phyloP scores from a whole-genome alignment of 2,797 vertebrate species.

The Champsocephalus gunnari region DNA sequence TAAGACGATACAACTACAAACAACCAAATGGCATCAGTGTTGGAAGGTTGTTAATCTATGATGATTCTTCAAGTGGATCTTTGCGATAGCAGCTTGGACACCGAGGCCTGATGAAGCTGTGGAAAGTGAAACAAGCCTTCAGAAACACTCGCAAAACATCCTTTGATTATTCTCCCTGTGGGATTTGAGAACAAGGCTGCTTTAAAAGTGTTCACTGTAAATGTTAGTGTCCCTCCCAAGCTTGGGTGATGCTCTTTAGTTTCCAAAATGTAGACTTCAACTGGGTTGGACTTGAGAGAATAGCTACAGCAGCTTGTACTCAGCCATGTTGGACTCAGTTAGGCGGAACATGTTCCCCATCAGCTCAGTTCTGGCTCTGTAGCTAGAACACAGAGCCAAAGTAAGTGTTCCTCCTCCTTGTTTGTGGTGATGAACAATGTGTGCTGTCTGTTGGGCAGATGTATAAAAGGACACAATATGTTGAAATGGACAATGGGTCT shows the following conservation, averaged over 20 bases:
- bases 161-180: slow-evolving; percentile 20
- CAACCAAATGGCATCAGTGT: slow-evolving; percentile 3
- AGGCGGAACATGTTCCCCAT: slow-evolving; percentile 5
- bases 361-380: neutral
- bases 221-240: neutral
- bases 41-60: slow-evolving; percentile 1
- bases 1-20: slow-evolving; percentile 22
- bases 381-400: neutral
- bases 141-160: slow-evolving; percentile 6
- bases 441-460: neutral
- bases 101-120: slow-evolving; percentile 6
- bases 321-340: neutral
- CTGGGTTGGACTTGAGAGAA: slow-evolving; percentile 7
- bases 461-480: neutral
- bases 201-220: slow-evolving; percentile 8
- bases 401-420: neutral
- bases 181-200: slow-evolving; percentile 4
- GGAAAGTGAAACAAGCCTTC: neutral
- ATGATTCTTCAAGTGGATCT: slow-evolving; percentile 13
- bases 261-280: slow-evolving; percentile 17
- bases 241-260: neutral
- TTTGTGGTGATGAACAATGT: neutral
- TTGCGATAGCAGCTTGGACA: neutral
- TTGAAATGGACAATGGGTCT: neutral
- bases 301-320: neutral